These are phyloP conservation scores for Frankliniella fusca DNA, from an alignment of 2,888 invertebrate species.

Conservation along the genomic window DNA sequence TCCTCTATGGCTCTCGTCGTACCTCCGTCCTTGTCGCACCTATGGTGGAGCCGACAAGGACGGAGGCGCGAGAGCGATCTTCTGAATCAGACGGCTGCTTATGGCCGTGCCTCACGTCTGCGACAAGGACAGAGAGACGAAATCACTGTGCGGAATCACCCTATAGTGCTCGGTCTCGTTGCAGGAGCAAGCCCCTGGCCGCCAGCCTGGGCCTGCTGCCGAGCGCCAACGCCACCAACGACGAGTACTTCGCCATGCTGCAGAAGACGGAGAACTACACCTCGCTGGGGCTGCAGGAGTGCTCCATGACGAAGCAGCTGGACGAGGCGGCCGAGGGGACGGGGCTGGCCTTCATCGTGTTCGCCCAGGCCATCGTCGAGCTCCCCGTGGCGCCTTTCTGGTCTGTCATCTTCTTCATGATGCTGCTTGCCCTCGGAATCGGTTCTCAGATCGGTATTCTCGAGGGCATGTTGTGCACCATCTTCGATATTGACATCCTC, in stretches of 20 bases:
- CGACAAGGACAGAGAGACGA: too few species aligned
- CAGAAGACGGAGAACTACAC: slow-evolving; percentile 46
- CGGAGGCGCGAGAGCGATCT: too few species aligned
- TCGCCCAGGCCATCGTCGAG: slow-evolving; percentile 93
- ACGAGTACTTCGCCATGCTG: slow-evolving; percentile 54
- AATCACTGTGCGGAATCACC: too few species aligned
- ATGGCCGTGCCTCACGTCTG: too few species aligned
- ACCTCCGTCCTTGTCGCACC: too few species aligned
- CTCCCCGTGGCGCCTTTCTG: slow-evolving; percentile 91
- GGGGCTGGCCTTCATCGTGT: slow-evolving; percentile 93
- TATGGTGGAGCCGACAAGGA: too few species aligned
- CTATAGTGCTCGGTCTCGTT: slow-evolving; percentile 42
- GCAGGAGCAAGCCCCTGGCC: slow-evolving; percentile 54
- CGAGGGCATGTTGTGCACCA: slow-evolving; percentile 92
- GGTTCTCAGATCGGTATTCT: slow-evolving; percentile 95
- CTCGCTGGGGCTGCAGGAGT: slow-evolving; percentile 57
- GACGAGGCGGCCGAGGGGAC: slow-evolving; percentile 93
- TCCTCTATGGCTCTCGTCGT: too few species aligned
- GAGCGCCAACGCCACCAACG: slow-evolving; percentile 52
- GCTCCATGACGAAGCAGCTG: slow-evolving; percentile 68
- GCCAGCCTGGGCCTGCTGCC: slow-evolving; percentile 47
- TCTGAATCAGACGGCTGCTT: not conserved
- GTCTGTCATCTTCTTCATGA: slow-evolving; percentile 93
- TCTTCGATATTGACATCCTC: slow-evolving; percentile 89
- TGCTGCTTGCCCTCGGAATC: slow-evolving; percentile 87